Evolutionary conservation across 2,888 invertebrate genomes (phyloP).

Genomic region (Neria commutata): DNA sequence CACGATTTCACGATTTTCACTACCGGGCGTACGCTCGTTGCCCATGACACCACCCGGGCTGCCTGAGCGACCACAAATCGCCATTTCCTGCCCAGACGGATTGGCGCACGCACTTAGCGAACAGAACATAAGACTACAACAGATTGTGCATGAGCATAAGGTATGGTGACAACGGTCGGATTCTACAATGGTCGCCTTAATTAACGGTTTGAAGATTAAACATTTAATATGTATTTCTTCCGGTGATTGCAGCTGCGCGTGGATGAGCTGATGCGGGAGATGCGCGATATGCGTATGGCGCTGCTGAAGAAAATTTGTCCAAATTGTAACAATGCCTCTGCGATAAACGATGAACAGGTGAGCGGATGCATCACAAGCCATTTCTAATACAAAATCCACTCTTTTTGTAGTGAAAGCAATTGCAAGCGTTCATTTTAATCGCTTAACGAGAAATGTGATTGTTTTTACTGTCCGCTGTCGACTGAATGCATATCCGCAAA

Average conservation of each 20-base stretch:
- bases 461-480: no score
- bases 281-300: slow-evolving; percentile 78
- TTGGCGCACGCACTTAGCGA: slow-evolving; percentile 61
- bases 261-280: slow-evolving; percentile 77
- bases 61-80: slow-evolving; percentile 56
- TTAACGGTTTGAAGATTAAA: no score
- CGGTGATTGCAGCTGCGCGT: slow-evolving; percentile 70
- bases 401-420: not conserved
- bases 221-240: not conserved
- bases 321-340: slow-evolving; percentile 67
- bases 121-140: slow-evolving; percentile 70
- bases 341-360: slow-evolving; percentile 61
- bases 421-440: no score
- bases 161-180: slow-evolving; percentile 62
- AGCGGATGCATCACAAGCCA: no score
- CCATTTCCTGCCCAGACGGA: slow-evolving; percentile 61
- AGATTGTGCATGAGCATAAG: slow-evolving; percentile 81
- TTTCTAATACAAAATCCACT: not conserved
- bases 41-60: slow-evolving; percentile 66
- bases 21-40: slow-evolving; percentile 54
- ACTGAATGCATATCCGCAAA: no score
- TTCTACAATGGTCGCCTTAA: not conserved
- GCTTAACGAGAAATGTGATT: no score
- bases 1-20: slow-evolving; percentile 52
- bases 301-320: slow-evolving; percentile 68